Conservation (phyloP, 1,140 invertebrate genomes). For the Drosophila subpulchrella region DNA sequence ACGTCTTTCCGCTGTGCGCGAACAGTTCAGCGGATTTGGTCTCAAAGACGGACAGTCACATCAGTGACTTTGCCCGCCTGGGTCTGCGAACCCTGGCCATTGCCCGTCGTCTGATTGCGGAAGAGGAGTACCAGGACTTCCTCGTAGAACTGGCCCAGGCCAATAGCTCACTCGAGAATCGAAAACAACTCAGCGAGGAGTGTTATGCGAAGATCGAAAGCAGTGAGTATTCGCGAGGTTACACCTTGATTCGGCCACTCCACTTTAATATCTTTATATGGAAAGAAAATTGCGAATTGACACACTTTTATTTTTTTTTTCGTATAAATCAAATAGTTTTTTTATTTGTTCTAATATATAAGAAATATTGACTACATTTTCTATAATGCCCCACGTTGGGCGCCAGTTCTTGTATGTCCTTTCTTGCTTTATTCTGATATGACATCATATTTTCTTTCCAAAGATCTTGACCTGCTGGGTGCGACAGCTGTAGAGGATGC, state of each 20-base stretch:
- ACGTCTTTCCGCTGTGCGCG: slow-evolving; percentile 88
- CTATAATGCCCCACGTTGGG: too few relatives aligned
- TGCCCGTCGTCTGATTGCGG: slow-evolving; percentile 88
- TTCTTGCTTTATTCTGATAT: background rate
- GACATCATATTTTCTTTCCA: slow-evolving; percentile 26
- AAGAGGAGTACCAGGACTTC: slow-evolving; percentile 85
- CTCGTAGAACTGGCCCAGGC: slow-evolving; percentile 62
- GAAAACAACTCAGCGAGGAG: slow-evolving; percentile 72
- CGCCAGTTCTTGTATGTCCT: background rate
- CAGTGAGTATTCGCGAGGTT: slow-evolving; percentile 40
- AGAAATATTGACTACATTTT: too few relatives aligned
- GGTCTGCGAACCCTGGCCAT: slow-evolving; percentile 95
- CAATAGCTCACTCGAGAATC: slow-evolving; percentile 78
- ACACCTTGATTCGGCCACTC: too few relatives aligned
- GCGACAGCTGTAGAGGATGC: slow-evolving; percentile 93
- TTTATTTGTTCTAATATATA: too few relatives aligned
- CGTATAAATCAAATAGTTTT: too few relatives aligned
- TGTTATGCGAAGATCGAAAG: slow-evolving; percentile 79
- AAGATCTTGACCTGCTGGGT: slow-evolving; percentile 88
- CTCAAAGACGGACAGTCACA: slow-evolving; percentile 92
- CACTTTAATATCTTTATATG: too few relatives aligned
- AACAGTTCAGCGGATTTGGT: slow-evolving; percentile 85
- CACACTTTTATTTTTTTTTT: too few relatives aligned
- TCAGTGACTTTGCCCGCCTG: slow-evolving; percentile 95
- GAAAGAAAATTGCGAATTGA: too few relatives aligned